These are phyloP conservation scores for Oreochromis tanganicae DNA, from an alignment of 2,113 vertebrate genomes.

Conservation along the genomic window DNA sequence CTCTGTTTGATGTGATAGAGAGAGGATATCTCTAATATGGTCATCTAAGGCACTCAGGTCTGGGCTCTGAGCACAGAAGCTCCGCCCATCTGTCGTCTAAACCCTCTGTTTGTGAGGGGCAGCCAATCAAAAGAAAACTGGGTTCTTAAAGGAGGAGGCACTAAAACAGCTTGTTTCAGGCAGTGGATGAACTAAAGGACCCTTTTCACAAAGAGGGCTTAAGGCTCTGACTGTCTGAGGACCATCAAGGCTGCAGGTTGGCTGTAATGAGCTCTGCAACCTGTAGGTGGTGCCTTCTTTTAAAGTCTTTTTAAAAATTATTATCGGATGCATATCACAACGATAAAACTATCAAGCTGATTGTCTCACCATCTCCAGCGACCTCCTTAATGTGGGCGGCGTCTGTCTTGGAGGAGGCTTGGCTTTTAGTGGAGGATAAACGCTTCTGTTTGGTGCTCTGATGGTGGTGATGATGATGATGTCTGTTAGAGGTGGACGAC, in stretches of 20 bases:
- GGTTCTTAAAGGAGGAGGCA: neutral
- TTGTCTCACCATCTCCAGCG: slow-evolving; percentile 70
- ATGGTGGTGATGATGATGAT: neutral
- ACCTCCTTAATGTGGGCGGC: slow-evolving; percentile 68
- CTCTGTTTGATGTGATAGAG: neutral
- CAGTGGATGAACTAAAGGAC: neutral
- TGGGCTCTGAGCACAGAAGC: too few species aligned
- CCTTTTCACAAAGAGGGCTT: neutral
- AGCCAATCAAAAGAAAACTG: neutral
- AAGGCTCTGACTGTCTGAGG: accelerated
- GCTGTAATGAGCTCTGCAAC: neutral
- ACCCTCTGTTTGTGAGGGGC: neutral
- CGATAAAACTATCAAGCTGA: neutral
- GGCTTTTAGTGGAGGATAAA: slow-evolving; percentile 51
- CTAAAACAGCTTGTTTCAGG: neutral
- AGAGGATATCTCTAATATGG: neutral
- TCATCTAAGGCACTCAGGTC: neutral
- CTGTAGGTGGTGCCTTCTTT: neutral
- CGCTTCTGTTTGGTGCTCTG: slow-evolving; percentile 28
- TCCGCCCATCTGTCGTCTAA: neutral
- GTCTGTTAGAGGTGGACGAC: neutral
- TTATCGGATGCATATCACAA: neutral
- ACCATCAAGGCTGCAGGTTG: neutral
- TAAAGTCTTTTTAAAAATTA: neutral
- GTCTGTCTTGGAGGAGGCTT: slow-evolving; percentile 51